Conservation (phyloP, 2,113 vertebrate genomes). For the Lanius ludovicianus region DNA sequence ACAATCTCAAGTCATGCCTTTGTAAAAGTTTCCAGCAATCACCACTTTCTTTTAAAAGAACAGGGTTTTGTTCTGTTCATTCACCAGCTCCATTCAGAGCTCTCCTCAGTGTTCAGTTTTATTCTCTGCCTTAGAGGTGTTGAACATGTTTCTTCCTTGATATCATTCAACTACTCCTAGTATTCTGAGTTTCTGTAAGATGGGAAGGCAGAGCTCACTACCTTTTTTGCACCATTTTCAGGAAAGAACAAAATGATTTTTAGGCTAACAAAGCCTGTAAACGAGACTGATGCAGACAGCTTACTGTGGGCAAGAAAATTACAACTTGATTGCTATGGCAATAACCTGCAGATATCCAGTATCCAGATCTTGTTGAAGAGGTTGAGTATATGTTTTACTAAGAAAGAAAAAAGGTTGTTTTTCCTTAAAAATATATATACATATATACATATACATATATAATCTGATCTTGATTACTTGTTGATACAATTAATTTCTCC, state of each 20-base stretch:
- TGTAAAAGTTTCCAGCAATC: neutral
- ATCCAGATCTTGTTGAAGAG: neutral
- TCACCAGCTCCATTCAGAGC: neutral
- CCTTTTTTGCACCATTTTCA: neutral
- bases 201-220: neutral
- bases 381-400: neutral
- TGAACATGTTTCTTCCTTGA: neutral
- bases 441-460: too few species aligned
- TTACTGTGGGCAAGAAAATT: neutral
- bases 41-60: neutral
- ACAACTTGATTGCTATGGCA: neutral
- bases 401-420: neutral
- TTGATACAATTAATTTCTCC: neutral
- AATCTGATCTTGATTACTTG: neutral
- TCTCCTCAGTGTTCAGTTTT: neutral
- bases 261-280: neutral
- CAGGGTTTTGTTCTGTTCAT: neutral
- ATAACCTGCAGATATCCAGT: neutral
- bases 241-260: neutral
- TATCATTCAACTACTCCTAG: neutral
- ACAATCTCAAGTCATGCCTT: neutral
- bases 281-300: neutral
- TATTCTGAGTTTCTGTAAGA: neutral
- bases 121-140: neutral
- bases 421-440: neutral